Percentiles rank a stretch among this genome's conserved stretches.
phyloP scores from a whole-genome alignment of 2,797 vertebrate genomes.

The Aselliscus stoliczkanus region DNA sequence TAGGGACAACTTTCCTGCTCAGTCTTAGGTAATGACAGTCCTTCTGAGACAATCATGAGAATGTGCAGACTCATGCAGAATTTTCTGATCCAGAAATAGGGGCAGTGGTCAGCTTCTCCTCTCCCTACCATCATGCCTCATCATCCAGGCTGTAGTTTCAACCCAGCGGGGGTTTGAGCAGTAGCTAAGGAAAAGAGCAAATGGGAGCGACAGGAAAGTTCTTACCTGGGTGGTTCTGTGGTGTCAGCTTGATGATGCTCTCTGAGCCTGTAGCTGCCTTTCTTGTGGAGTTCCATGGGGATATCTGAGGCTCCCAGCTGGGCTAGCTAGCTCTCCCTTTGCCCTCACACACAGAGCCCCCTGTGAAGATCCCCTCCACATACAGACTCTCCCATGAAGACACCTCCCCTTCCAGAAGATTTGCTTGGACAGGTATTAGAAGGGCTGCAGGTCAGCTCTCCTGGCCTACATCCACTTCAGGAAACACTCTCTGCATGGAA shows the following conservation, averaged over 20 bases:
- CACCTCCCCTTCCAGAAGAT: neutral
- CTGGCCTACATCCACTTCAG: neutral
- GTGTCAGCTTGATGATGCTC: neutral
- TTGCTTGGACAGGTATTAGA: neutral
- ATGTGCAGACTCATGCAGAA: neutral
- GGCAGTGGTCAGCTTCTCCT: neutral
- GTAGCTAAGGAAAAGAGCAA: too few species aligned
- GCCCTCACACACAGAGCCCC: neutral
- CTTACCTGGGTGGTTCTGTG: too few species aligned
- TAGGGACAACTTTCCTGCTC: neutral
- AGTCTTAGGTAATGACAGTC: neutral
- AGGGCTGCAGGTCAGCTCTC: neutral
- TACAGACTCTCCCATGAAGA: neutral
- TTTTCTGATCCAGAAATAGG: neutral
- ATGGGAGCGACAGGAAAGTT: rapidly evolving
- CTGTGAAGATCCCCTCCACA: neutral
- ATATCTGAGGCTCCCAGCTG: neutral
- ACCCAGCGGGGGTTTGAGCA: neutral
- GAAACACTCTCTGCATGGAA: neutral
- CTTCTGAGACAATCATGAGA: neutral
- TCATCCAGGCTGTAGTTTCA: neutral
- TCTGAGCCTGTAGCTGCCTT: neutral
- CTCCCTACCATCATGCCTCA: rapidly evolving
- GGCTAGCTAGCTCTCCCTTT: neutral
- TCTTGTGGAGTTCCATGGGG: neutral